Percentiles rank a stretch among this genome's conserved stretches.
Evolutionary conservation across 2,888 invertebrate species (phyloP).

Genomic region (Epinotia demarniana): DNA sequence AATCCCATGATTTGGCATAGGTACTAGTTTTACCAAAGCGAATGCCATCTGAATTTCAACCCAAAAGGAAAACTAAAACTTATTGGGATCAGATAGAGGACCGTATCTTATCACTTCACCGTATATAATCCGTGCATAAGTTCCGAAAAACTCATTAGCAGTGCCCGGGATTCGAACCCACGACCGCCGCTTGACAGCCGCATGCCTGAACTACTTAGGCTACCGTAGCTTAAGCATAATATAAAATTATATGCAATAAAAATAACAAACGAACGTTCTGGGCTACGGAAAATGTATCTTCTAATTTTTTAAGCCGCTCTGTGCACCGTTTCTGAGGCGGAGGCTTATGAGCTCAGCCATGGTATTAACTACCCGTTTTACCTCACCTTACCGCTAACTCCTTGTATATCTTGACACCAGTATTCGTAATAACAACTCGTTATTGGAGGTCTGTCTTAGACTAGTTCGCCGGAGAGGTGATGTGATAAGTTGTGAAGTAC

Average conservation of each 20-base stretch:
- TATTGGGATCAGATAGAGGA: too few species aligned
- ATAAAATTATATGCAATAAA: constrained; percentile 19
- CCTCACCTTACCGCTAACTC: background rate
- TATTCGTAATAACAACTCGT: background rate
- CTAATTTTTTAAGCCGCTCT: constrained; percentile 42
- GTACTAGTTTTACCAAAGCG: too few species aligned
- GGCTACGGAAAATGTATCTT: constrained; percentile 24
- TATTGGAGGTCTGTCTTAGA: background rate
- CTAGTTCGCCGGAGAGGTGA: background rate
- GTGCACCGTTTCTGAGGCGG: constrained; percentile 44
- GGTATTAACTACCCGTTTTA: background rate
- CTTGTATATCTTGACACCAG: too few species aligned
- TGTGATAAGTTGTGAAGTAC: background rate
- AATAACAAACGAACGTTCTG: constrained; percentile 3
- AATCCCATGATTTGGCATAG: too few species aligned
- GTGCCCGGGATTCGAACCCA: too few species aligned
- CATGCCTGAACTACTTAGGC: too few species aligned
- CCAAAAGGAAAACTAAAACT: too few species aligned
- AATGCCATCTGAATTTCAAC: too few species aligned
- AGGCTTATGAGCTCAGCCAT: constrained; percentile 48
- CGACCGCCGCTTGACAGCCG: too few species aligned
- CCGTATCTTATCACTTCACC: too few species aligned
- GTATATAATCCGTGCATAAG: too few species aligned
- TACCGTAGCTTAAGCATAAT: background rate
- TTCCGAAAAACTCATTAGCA: too few species aligned